phyloP scores from a whole-genome alignment of 2,797 vertebrate genomes.

The Prunella strophiata region DNA sequence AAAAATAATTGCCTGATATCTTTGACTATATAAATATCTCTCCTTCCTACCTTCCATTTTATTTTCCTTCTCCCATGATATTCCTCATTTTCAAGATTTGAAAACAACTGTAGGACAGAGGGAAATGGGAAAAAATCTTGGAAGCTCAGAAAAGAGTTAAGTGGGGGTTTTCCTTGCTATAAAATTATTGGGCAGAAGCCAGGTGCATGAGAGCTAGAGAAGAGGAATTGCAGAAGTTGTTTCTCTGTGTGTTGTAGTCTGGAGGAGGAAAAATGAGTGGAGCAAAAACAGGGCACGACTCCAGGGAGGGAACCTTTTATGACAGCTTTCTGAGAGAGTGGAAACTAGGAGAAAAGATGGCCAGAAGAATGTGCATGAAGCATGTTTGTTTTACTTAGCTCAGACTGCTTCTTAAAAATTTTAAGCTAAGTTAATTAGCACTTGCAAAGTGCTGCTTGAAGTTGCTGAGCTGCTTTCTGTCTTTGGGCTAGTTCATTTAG shows the following conservation, averaged over 20 bases:
- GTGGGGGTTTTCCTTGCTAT: conserved; percentile 3
- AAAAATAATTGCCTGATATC: background rate
- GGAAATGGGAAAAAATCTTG: background rate
- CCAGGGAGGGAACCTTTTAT: conserved; percentile 43
- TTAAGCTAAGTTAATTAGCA: conserved; percentile 33
- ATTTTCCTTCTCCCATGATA: background rate
- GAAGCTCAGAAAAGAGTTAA: conserved; percentile 23
- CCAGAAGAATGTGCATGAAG: conserved; percentile 27
- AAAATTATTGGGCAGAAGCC: conserved; percentile 30
- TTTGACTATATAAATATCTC: background rate
- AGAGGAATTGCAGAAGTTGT: conserved; percentile 25
- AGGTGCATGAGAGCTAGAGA: background rate
- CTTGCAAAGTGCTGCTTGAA: background rate
- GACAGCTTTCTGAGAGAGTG: conserved; percentile 48
- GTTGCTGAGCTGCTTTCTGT: background rate
- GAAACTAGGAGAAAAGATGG: conserved; percentile 36
- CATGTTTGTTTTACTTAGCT: conserved; percentile 46
- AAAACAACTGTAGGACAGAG: background rate
- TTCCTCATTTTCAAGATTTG: background rate
- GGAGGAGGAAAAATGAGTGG: conserved; percentile 12
- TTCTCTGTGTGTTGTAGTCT: conserved; percentile 27
- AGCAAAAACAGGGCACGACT: conserved; percentile 34
- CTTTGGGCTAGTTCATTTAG: background rate
- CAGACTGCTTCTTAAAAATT: background rate
- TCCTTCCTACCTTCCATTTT: background rate